Conservation (phyloP, 1,140 invertebrate genomes). For the Platorchestia sp. region DNA sequence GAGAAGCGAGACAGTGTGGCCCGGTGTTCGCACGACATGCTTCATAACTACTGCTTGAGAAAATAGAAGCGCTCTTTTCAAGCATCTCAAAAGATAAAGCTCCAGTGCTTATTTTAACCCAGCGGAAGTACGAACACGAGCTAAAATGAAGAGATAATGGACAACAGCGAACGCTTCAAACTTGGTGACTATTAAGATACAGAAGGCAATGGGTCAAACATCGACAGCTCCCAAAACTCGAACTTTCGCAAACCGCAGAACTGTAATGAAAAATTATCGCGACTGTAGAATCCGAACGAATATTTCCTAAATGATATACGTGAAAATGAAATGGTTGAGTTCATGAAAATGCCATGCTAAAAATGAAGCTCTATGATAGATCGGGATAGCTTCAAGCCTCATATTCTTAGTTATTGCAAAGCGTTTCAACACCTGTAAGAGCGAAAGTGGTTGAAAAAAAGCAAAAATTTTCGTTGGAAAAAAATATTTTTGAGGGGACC, state of each 20-base stretch:
- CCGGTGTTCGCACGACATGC: background rate
- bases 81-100: too few relatives aligned
- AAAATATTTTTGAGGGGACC: background rate
- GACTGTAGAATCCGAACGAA: background rate
- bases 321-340: background rate
- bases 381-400: background rate
- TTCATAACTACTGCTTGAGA: background rate
- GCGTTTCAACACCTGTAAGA: background rate
- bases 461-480: background rate
- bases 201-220: background rate
- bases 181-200: background rate
- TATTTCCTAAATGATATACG: background rate
- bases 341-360: background rate
- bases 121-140: background rate
- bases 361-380: background rate
- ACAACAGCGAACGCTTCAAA: too few relatives aligned
- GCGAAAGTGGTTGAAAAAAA: background rate
- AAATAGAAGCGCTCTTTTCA: too few relatives aligned
- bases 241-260: background rate
- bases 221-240: background rate
- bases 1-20: background rate
- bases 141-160: too few relatives aligned
- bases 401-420: background rate
- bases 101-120: background rate
- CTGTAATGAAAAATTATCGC: background rate